Base-by-base conservation (phyloP, 1,140 invertebrate species). In the Calosoma granatense region DNA sequence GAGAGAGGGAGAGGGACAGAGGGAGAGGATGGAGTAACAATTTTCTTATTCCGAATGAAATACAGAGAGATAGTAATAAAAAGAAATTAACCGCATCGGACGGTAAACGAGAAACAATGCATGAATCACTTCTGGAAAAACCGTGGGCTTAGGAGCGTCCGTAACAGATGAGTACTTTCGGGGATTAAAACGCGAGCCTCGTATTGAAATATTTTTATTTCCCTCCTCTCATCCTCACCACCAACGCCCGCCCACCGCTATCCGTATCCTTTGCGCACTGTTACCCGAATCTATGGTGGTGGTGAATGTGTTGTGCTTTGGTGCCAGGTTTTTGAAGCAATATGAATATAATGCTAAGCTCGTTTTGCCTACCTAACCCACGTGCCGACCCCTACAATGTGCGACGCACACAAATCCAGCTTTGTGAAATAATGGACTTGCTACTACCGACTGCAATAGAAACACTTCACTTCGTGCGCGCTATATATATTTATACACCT, bases 151-250 rank as follows among this genome's bases (percentile, higher is more conserved):
- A 53, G 9, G 51, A 11, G 20, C 19, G 20, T 22, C 51, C 20
- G 21, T 53, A 53, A 53, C 21, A 20, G 51, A 53, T 53, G 51
- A 53, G 51, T 53, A 53, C 51, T 53, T 53, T 22, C 11, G 21
- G 9, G 51, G 51, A 53, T 53, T 53, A 53, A 53, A 53, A 53
- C n/a, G 26, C 26, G 6, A 6, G 17, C 6, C 11, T 6, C 20
- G 21, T 53, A 53, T 53, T 53, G 51, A 53, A 53, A 53, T 53
- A 53, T 53, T 53, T 53, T 53, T 53, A 53, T 53, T 53, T 53
- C 51, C 20, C 9, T 12, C 3, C 41, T 4, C 4, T 9, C 6
- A 6, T n/a, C n/a, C n/a, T n/a, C n/a, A n/a, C n/a, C n/a, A n/a
- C n/a, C n/a, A n/a, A n/a, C n/a, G n/a, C n/a, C n/a, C n/a, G n/a